phyloP scores from a whole-genome alignment of 1,140 invertebrate species.

The Campoletis sonorensis region DNA sequence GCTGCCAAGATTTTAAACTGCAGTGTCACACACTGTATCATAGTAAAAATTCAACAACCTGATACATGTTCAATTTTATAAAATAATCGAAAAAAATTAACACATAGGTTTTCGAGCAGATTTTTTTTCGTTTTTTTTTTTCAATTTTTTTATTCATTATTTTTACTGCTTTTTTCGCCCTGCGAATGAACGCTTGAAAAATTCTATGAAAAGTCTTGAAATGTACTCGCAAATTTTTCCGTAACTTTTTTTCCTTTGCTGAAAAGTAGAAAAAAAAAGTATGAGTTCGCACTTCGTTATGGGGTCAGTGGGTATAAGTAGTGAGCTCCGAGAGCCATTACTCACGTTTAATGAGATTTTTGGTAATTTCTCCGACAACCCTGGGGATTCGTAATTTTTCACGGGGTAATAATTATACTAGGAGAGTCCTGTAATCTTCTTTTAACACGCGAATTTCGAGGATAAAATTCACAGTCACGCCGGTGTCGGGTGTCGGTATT shows the following conservation, averaged over 20 bases:
- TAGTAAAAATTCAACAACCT: too few relatives aligned
- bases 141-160: too few relatives aligned
- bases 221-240: neutral
- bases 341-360: conserved; percentile 21
- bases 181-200: neutral
- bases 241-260: neutral
- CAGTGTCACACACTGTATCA: too few relatives aligned
- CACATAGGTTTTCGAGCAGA: too few relatives aligned
- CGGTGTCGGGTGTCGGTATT: conserved; percentile 1
- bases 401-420: conserved; percentile 15
- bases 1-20: too few relatives aligned
- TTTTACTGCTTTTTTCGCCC: too few relatives aligned
- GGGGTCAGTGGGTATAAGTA: neutral
- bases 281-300: neutral
- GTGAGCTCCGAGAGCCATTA: conserved; percentile 1
- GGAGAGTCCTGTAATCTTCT: neutral
- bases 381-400: conserved; percentile 5
- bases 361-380: neutral
- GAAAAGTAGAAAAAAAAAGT: neutral
- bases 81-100: too few relatives aligned
- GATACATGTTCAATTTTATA: too few relatives aligned
- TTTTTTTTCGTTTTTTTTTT: too few relatives aligned
- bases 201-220: neutral
- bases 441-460: conserved; percentile 12
- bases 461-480: neutral